These are phyloP conservation scores for Aurelia aurita DNA, from an alignment of 30 jellyfish, hydroid and myxozoan genomes.

Conservation along the genomic window DNA sequence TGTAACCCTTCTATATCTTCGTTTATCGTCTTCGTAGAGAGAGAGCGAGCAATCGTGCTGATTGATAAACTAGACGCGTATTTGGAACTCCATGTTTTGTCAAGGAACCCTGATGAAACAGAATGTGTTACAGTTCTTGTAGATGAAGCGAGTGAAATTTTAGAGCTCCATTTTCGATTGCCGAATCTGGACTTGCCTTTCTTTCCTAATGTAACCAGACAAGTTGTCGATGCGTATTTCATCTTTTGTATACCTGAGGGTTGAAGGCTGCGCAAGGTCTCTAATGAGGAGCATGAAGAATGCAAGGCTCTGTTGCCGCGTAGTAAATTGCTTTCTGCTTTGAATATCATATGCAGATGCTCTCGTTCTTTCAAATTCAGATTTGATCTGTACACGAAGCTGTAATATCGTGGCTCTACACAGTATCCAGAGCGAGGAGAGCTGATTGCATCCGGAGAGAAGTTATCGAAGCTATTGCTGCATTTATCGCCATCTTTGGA, in stretches of 20 bases:
- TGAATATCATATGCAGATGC: slow-evolving; percentile 59
- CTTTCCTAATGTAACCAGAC: slow-evolving; percentile 43
- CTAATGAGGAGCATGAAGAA: slow-evolving; percentile 61
- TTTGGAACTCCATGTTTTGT: slow-evolving; percentile 71
- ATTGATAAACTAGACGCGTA: slow-evolving; percentile 70
- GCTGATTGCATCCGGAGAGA: slow-evolving; percentile 91
- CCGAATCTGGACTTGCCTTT: slow-evolving; percentile 24
- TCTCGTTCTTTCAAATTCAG: slow-evolving; percentile 40
- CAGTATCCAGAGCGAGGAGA: slow-evolving; percentile 85
- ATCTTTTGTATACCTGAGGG: slow-evolving; percentile 38
- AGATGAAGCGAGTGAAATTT: slow-evolving; percentile 43
- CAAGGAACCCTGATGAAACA: slow-evolving; percentile 62
- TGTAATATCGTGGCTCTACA: slow-evolving; percentile 69
- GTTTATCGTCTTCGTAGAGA: slow-evolving; percentile 59
- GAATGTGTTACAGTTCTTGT: slow-evolving; percentile 32
- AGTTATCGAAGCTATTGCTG: slow-evolving; percentile 64
- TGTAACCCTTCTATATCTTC: slow-evolving; percentile 49
- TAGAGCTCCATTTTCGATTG: slow-evolving; percentile 54
- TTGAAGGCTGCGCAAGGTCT: slow-evolving; percentile 39
- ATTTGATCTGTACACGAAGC: slow-evolving; percentile 48
- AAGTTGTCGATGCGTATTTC: slow-evolving; percentile 62
- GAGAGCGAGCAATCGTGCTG: slow-evolving; percentile 65
- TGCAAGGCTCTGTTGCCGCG: slow-evolving; percentile 24
- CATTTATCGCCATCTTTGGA: slow-evolving; percentile 67
- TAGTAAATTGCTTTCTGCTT: slow-evolving; percentile 41